Percentiles rank a stretch among this genome's conserved stretches.
phyloP scores from a whole-genome alignment of 2,797 vertebrate genomes.

The Pempheris klunzingeri region DNA sequence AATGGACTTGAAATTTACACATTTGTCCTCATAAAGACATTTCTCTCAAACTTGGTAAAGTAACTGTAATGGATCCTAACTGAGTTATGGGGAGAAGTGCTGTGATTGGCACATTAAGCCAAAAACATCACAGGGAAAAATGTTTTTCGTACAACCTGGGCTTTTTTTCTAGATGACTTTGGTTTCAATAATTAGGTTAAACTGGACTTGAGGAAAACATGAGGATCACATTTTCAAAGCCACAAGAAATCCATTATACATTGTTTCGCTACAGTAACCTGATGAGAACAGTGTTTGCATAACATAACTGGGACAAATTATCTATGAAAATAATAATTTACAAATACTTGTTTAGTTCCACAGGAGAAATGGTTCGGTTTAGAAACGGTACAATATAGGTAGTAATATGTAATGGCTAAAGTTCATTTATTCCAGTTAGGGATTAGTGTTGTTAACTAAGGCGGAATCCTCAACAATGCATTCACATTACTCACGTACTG shows the following conservation, averaged over 20 bases:
- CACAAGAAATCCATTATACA: not conserved
- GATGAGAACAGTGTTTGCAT: not conserved
- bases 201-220: not conserved
- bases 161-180: slow-evolving; percentile 10
- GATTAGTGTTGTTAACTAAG: not conserved
- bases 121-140: not conserved
- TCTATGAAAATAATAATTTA: not conserved
- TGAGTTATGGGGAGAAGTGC: slow-evolving; percentile 17
- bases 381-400: not conserved
- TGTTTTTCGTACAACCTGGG: not conserved
- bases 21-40: slow-evolving; percentile 22
- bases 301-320: not conserved
- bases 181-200: not conserved
- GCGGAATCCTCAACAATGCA: not conserved
- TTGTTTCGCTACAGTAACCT: not conserved
- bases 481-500: not conserved
- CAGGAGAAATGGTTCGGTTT: not conserved
- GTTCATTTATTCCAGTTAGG: not conserved
- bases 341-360: not conserved
- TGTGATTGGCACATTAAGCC: slow-evolving; percentile 14
- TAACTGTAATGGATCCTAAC: slow-evolving; percentile 23
- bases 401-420: not conserved
- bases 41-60: slow-evolving; percentile 2
- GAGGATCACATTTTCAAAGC: not conserved
- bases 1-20: slow-evolving; percentile 5